Base-by-base conservation (phyloP, 2,797 vertebrate species). In the Spea hammondii region DNA sequence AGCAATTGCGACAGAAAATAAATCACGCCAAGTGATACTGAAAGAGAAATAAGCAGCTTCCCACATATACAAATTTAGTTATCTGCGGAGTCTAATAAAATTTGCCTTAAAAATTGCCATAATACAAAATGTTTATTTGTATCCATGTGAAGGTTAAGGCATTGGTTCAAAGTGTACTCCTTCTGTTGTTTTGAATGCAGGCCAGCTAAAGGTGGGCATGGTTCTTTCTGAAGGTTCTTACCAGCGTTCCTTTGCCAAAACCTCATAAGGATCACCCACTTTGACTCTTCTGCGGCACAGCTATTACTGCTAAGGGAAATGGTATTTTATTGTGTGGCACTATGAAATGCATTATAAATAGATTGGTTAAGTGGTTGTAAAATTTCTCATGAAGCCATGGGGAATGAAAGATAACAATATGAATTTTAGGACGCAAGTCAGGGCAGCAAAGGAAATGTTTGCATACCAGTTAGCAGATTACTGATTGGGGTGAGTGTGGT, bases 261-360 rank as follows among this genome's bases (percentile, higher is more conserved):
- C 70, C 70, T 54, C 46, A 48, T 14, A 59, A 10, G 49, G 70
- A 72, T 72, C 55, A 49, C 55, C 70, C 70, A 60, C 70, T 72
- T 46, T 45, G 55, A 72, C 59, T 72, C n/a, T 4, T 14, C 9
- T 54, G 51, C 10, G 6, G n/a, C 6, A 8, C 49, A 17, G 65
- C n/a, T 48, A 13, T 50, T 12, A 68, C 65, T 59, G 55, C n/a
- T 59, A 9, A 4, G 55, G 59, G 32, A 62, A 62, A 62, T 6
- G n/a, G n/a, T 57, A 57, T 57, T 57, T 57, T 57, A 64, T 64
- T 64, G 45, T 65, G 44, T 10, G 44, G 59, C 47, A n/a, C 9
- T 47, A 64, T 6, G 6, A 32, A 6, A 17, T 65, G 47, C 47
- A 32, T 17, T 62, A 62, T 62, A 62, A 62, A 62, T 62, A 62